Conservation (phyloP, 2,888 invertebrate genomes). For the Ornithoptera priamus region DNA sequence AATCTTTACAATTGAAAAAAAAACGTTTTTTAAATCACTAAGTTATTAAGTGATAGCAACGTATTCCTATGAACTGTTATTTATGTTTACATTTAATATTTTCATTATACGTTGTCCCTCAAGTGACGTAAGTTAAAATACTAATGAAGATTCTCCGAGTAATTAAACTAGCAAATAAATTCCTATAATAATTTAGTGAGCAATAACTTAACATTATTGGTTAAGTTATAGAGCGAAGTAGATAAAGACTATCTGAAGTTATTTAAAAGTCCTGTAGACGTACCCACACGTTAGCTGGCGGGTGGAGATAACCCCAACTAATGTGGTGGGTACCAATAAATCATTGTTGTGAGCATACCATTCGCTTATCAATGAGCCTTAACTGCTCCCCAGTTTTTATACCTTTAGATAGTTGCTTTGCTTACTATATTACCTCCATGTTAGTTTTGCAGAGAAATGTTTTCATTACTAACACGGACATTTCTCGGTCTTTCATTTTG, state of each 20-base stretch:
- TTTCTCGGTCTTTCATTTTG: background rate
- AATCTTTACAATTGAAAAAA: background rate
- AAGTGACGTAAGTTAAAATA: background rate
- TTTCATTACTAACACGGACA: background rate
- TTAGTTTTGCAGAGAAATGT: background rate
- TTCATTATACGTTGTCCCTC: background rate
- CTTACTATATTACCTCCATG: background rate
- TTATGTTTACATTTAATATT: too few relatives aligned
- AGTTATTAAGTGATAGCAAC: too few relatives aligned
- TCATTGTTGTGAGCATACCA: constrained; percentile 24
- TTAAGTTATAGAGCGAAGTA: constrained; percentile 16
- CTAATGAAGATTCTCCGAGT: background rate
- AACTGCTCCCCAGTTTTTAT: constrained; percentile 25
- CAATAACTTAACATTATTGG: constrained; percentile 5
- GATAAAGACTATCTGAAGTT: constrained; percentile 24
- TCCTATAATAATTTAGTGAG: constrained; percentile 1
- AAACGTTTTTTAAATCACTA: background rate
- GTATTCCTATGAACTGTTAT: too few relatives aligned
- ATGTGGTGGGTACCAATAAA: constrained; percentile 24
- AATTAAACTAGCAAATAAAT: background rate
- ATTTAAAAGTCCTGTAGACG: constrained; percentile 24
- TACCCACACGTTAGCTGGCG: constrained; percentile 18
- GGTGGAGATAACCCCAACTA: constrained; percentile 26
- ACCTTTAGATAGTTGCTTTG: constrained; percentile 1
- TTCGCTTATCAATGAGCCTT: constrained; percentile 20